A percentile compares a stretch with the other conserved stretches of the same genome.
Conservation (phyloP, 2,888 invertebrate species). For the Calameuta pallipes region DNA sequence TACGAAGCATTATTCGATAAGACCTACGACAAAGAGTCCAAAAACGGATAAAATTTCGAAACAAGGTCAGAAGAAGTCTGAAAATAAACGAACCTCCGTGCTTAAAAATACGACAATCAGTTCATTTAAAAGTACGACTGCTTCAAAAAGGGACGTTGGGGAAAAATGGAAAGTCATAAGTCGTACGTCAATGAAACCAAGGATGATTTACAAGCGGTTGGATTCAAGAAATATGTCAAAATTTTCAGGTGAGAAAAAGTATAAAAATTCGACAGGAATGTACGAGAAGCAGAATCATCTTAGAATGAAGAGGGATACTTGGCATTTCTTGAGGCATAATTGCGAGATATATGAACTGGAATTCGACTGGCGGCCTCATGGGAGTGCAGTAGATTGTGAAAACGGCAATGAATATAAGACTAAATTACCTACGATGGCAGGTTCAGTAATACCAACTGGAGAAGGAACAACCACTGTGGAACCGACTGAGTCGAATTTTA, state of each 20-base stretch:
- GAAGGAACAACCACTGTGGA: too few relatives aligned
- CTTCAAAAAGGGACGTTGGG: not conserved
- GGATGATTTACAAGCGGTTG: not conserved
- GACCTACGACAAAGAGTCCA: not conserved
- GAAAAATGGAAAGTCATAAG: not conserved
- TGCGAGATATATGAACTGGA: not conserved
- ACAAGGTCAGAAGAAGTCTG: not conserved
- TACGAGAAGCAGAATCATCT: not conserved
- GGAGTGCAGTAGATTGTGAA: not conserved
- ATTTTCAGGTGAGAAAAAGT: not conserved
- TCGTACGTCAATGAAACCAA: slow-evolving; percentile 2
- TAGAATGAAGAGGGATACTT: not conserved
- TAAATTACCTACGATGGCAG: not conserved
- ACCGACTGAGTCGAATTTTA: not conserved
- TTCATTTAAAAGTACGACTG: not conserved
- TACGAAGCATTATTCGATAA: not conserved
- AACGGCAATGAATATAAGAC: not conserved
- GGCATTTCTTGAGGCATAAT: not conserved
- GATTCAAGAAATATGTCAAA: not conserved
- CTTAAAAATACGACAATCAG: not conserved
- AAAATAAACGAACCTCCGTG: not conserved
- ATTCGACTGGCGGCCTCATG: not conserved
- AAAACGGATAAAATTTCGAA: not conserved
- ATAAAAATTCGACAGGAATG: not conserved
- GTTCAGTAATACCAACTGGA: too few relatives aligned